These are phyloP conservation scores for Papio anubis DNA, from an alignment of 2,113 vertebrate species.

Conservation along the genomic window DNA sequence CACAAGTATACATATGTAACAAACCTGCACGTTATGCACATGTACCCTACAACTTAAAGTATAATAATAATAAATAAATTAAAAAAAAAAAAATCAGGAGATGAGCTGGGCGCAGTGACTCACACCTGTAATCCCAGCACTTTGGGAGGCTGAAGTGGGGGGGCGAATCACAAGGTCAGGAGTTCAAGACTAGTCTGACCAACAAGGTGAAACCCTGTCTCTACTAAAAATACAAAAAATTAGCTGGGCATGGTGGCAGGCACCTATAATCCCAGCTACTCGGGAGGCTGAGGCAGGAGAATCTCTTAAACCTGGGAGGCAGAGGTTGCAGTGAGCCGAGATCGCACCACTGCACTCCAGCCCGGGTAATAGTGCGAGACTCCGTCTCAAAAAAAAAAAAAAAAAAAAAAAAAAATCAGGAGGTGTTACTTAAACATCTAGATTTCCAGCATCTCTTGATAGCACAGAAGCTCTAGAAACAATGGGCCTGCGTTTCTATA, in stretches of 20 bases:
- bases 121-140: neutral
- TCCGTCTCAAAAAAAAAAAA: too few relatives aligned
- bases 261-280: neutral
- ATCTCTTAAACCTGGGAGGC: neutral
- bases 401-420: neutral
- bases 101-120: neutral
- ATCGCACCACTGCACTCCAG: too few relatives aligned
- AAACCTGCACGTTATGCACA: too few relatives aligned
- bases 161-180: neutral
- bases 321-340: too few relatives aligned
- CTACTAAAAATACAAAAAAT: neutral
- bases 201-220: neutral
- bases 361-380: too few relatives aligned
- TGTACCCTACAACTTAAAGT: too few relatives aligned
- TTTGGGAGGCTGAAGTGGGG: neutral
- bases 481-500: neutral
- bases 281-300: neutral
- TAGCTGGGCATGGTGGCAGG: neutral
- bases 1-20: too few relatives aligned
- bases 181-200: neutral
- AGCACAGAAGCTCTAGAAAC: neutral
- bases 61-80: neutral
- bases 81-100: constrained; percentile 28
- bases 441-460: neutral
- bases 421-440: neutral